Evolutionary conservation across 2,888 invertebrate species (phyloP).

Genomic region (Norana najaformis): DNA sequence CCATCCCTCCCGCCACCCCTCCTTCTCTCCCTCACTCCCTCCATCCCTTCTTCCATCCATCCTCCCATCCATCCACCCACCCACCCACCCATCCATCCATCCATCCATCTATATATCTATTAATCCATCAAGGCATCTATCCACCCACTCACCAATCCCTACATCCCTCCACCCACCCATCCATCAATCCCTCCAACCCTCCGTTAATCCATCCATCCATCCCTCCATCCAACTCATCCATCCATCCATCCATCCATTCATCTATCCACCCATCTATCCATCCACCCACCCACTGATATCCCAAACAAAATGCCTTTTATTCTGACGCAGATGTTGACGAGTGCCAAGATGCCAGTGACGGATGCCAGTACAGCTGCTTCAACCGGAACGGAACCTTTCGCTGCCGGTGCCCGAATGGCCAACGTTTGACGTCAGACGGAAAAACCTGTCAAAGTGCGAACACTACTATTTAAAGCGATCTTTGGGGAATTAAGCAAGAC

Average conservation of each 20-base stretch:
- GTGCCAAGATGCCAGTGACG: background rate
- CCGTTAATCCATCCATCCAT: background rate
- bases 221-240: too few relatives aligned
- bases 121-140: background rate
- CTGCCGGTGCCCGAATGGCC: slow-evolving; percentile 58
- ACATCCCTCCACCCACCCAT: background rate
- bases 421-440: slow-evolving; percentile 51
- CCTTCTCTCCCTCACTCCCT: too few relatives aligned
- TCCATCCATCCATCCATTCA: too few relatives aligned
- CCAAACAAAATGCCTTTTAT: background rate
- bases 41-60: too few relatives aligned
- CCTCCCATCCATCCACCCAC: too few relatives aligned
- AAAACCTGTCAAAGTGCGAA: slow-evolving; percentile 53
- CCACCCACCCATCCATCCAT: background rate
- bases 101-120: background rate
- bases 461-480: background rate
- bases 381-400: slow-evolving; percentile 34
- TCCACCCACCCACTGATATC: too few relatives aligned
- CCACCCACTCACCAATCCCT: background rate
- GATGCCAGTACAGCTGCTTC: background rate
- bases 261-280: too few relatives aligned
- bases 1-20: background rate
- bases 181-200: background rate
- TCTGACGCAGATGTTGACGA: background rate
- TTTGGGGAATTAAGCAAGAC: too few relatives aligned